phyloP scores from a whole-genome alignment of 2,113 vertebrate genomes.

The Ammodramus savannarum region DNA sequence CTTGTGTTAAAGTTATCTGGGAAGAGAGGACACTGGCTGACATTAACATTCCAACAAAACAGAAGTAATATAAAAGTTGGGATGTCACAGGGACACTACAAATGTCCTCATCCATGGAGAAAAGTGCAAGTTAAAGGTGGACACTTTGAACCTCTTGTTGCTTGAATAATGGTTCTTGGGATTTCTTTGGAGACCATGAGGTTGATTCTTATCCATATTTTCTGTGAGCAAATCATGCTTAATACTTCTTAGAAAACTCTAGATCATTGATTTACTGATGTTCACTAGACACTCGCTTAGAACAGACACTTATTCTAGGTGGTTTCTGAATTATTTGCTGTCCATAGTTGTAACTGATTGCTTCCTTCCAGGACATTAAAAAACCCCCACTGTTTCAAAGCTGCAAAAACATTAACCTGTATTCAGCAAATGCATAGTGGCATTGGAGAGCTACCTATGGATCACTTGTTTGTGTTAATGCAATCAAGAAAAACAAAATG shows the following conservation, averaged over 20 bases:
- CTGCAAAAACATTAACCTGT: not conserved
- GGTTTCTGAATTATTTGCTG: not conserved
- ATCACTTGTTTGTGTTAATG: not conserved
- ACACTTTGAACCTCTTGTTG: accelerated
- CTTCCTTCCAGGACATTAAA: not conserved
- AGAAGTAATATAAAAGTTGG: not conserved
- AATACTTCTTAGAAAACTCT: not conserved
- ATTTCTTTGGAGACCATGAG: not conserved
- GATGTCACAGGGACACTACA: not conserved
- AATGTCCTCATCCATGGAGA: not conserved
- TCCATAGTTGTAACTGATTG: not conserved
- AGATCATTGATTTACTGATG: not conserved
- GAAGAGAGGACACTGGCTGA: not conserved
- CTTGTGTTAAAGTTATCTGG: not conserved
- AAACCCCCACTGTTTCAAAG: not conserved
- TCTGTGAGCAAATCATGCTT: not conserved
- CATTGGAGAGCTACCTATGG: not conserved
- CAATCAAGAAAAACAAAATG: not conserved
- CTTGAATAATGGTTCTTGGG: not conserved
- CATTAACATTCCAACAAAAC: not conserved
- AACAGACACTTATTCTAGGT: not conserved
- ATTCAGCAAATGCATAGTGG: not conserved
- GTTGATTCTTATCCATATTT: not conserved
- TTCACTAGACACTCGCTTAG: not conserved
- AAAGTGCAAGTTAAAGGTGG: not conserved